phyloP scores from a whole-genome alignment of 2,888 invertebrate species.

The Drosophila formosana region DNA sequence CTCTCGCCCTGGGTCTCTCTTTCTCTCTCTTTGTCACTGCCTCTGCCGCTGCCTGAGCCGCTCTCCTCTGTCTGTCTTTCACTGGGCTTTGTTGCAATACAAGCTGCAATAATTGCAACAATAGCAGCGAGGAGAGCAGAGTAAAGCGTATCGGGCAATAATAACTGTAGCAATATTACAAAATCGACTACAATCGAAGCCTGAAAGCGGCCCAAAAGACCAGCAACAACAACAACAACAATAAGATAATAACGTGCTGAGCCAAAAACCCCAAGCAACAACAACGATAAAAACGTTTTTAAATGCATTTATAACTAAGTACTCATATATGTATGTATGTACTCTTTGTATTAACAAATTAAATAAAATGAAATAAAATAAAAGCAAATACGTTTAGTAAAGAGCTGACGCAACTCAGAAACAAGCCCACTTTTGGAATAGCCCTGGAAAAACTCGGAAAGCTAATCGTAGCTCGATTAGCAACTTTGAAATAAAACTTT shows the following conservation, averaged over 20 bases:
- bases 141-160: conserved; percentile 70
- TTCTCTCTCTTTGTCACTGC: conserved; percentile 14
- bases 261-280: conserved; percentile 29
- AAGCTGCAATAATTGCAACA: conserved; percentile 74
- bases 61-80: conserved; percentile 39
- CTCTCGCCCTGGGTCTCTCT: conserved; percentile 14
- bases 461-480: conserved; percentile 43
- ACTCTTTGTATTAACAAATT: conserved; percentile 7
- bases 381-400: conserved; percentile 22
- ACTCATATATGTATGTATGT: conserved; percentile 7
- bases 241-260: conserved; percentile 48
- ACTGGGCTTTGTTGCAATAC: conserved; percentile 71
- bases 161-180: conserved; percentile 78
- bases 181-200: conserved; percentile 63
- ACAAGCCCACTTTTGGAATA: conserved; percentile 67
- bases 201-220: conserved; percentile 37
- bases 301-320: conserved; percentile 37
- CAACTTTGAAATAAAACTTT: conserved; percentile 46
- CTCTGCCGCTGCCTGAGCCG: background rate
- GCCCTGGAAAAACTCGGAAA: conserved; percentile 21
- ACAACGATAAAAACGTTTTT: conserved; percentile 26
- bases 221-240: conserved; percentile 38
- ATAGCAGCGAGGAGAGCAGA: conserved; percentile 56
- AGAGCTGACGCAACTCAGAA: conserved; percentile 30
- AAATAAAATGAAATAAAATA: conserved; percentile 36